A percentile compares a stretch with the other conserved stretches of the same genome.
These are phyloP conservation scores for Eristalis pertinax DNA, from an alignment of 2,888 invertebrate genomes.

Conservation along the genomic window DNA sequence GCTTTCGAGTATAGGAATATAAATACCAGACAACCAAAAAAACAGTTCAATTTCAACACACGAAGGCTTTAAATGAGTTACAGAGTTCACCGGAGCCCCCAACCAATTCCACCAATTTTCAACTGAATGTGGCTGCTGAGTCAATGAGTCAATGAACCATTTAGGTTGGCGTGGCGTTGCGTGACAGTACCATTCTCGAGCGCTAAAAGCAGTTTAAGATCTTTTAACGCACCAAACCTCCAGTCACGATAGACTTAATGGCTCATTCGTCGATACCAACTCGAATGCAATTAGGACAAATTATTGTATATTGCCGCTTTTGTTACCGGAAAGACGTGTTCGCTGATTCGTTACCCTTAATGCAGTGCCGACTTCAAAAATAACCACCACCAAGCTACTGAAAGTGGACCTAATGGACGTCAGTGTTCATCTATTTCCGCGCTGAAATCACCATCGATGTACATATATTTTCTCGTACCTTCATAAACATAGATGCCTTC, in stretches of 20 bases:
- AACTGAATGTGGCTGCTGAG: neutral
- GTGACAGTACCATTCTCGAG: neutral
- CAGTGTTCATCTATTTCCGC: constrained; percentile 26
- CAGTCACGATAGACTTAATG: neutral
- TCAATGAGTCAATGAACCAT: constrained; percentile 1
- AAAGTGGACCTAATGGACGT: constrained; percentile 26
- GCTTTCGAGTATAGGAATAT: no score
- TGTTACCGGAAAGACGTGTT: neutral
- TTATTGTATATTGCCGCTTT: neutral
- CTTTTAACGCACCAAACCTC: neutral
- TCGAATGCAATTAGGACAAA: neutral
- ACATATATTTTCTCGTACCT: constrained; percentile 14
- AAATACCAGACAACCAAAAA: no score
- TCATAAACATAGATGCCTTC: neutral
- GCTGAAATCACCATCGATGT: neutral
- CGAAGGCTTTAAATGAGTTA: no score
- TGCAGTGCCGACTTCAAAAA: neutral
- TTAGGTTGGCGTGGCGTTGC: neutral
- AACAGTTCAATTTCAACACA: no score
- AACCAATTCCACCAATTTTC: neutral
- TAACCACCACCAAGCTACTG: neutral
- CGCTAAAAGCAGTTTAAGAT: neutral
- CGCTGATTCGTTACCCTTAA: neutral
- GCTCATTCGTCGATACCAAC: neutral
- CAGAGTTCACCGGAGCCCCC: no score